Evolutionary conservation across 2,888 invertebrate species (phyloP), one percentile per base, ranked within the genome.

Genomic region (Dugesia japonica): DNA sequence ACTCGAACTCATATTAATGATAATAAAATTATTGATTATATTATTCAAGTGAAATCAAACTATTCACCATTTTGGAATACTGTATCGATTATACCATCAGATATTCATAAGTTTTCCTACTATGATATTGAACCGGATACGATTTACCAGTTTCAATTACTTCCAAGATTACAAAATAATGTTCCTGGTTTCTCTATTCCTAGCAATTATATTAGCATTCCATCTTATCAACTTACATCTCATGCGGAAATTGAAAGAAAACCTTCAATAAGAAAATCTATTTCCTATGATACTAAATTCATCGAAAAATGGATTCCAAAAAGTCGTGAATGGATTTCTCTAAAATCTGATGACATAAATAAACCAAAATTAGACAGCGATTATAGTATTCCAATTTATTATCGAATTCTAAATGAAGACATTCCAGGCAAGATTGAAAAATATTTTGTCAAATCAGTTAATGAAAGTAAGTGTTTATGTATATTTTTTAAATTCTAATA

Each of bases 301-400:
- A n/a, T 56, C 17, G 56, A 56, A 56, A 23, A 56, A 56, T 56
- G 56, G 56, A 56, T 56, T 56, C 56, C 56, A 13, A n/a, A 56
- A 13, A 13, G 9, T 20, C 9, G 7, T 13, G n/a, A n/a, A n/a
- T 56, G 56, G 56, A n/a, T 56, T 23, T 20, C 56, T 4, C 7
- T 56, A n/a, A 56, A 56, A n/a, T n/a, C 7, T n/a, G 56, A 56
- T 20, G n/a, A 56, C 4, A 23, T 4, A 20, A 4, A 1, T n/a
- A 56, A 4, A n/a, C 20, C n/a, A 4, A 56, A 23, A 56, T 4
- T 7, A 13, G 17, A 4, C 23, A 23, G 1, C 4, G 56, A 56
- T 4, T 9, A 20, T 56, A n/a, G 17, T n/a, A 13, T 56, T 13
- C 56, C 56, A 23, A 13, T 7, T 9, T 56, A 56, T 23, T 56